A percentile compares a stretch with the other conserved stretches of the same genome.
phyloP scores from a whole-genome alignment of 2,113 vertebrate genomes.

The Menura novaehollandiae region DNA sequence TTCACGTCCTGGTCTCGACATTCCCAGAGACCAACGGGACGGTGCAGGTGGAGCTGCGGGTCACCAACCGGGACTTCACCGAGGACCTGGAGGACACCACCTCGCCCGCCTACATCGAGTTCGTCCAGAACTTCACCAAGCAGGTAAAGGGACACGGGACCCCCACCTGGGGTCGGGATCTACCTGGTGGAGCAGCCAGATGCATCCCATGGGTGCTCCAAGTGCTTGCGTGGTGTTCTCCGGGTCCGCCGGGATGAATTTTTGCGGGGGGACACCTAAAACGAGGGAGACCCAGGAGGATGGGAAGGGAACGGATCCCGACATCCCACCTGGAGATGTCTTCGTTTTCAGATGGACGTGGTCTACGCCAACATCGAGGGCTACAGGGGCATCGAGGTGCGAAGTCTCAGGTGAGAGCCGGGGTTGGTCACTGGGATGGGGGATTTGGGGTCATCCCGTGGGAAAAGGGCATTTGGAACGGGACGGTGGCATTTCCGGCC shows the following conservation, averaged over 20 bases:
- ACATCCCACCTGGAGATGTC: not conserved
- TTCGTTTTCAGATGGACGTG: conserved; percentile 8
- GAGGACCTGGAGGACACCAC: not conserved
- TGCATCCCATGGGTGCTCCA: not conserved
- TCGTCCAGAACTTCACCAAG: not conserved
- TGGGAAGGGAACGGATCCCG: not conserved
- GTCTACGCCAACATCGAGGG: not conserved
- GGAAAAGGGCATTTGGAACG: rapidly evolving
- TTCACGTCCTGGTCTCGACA: not conserved
- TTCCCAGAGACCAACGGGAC: not conserved
- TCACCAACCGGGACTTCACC: not conserved
- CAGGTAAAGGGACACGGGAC: not conserved
- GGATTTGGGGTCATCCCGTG: not conserved
- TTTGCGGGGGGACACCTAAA: too few relatives aligned
- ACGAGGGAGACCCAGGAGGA: not conserved
- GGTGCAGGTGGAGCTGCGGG: not conserved
- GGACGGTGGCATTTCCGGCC: not conserved
- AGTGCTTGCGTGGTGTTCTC: not conserved
- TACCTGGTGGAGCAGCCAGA: too few relatives aligned
- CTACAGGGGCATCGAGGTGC: not conserved
- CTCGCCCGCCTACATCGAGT: not conserved
- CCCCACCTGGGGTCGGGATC: not conserved
- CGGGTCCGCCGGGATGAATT: not conserved
- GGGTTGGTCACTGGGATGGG: rapidly evolving
- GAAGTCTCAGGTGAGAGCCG: not conserved